These are phyloP conservation scores for Ceratoteleas bidentatus DNA, from an alignment of 1,140 invertebrate species.

Conservation along the genomic window DNA sequence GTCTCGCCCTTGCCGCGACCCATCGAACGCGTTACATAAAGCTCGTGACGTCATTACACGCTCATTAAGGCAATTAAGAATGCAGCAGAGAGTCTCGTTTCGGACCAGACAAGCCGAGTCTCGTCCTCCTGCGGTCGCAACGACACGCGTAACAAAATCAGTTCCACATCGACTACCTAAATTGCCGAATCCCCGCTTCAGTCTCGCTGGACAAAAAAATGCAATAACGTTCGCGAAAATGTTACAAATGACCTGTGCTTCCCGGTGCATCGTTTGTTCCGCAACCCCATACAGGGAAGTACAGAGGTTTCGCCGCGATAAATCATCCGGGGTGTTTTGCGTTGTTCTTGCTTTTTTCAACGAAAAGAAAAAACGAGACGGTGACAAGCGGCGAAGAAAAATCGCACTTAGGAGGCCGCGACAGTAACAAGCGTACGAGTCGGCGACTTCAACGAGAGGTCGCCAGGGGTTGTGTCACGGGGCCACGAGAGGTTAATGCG, in stretches of 20 bases:
- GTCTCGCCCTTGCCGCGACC: slow-evolving; percentile 3
- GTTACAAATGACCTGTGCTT: no score
- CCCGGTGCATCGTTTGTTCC: no score
- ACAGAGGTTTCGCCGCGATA: no score
- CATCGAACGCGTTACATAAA: slow-evolving; percentile 29
- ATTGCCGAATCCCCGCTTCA: no score
- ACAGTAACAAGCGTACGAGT: slow-evolving; percentile 52
- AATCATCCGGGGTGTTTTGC: no score
- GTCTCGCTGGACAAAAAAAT: no score
- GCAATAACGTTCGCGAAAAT: no score
- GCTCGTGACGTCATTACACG: slow-evolving; percentile 66
- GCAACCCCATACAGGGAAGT: no score
- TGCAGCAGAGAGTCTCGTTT: slow-evolving; percentile 46
- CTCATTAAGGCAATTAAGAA: slow-evolving; percentile 73
- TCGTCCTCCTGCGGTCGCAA: not conserved
- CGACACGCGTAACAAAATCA: no score
- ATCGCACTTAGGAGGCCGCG: slow-evolving; percentile 6
- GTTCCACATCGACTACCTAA: no score
- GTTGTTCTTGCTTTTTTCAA: not conserved
- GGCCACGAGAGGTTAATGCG: slow-evolving; percentile 63
- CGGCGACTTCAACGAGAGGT: slow-evolving; percentile 60
- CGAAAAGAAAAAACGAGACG: no score
- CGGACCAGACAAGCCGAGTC: slow-evolving; percentile 1
- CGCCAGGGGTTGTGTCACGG: slow-evolving; percentile 55
- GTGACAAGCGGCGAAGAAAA: not conserved